Base-by-base conservation (phyloP, 2,113 vertebrate genomes). In the Gymnogyps californianus region DNA sequence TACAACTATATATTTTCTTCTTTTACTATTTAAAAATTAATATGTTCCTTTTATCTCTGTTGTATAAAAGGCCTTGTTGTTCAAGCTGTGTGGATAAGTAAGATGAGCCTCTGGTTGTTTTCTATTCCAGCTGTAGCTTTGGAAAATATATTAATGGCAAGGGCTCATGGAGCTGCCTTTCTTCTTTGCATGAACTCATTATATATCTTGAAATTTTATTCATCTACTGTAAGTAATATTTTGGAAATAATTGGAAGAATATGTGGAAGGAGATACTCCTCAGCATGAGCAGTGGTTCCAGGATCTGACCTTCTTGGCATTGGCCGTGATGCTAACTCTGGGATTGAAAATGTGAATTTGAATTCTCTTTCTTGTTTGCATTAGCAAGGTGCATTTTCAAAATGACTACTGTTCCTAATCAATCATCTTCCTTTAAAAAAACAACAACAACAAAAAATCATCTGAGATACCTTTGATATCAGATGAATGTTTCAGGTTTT, bases 1-100 rank as follows among this genome's bases (percentile, higher is more conserved):
- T 78, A 54, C 38, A 75, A 67, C 47, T 97, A 47, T 88, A 25
- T 92, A 67, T 97, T 94, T 93, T 97, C 42, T 83, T 97, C 71
- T 52, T 84, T 72, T 87, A n/a, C 75, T 93, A 42, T 96, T 97
- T 94, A 93, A 96, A 96, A 92, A 92, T 94, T 83, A 61, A 96
- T 93, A 64, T 91, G 42, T 83, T 93, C 61, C 38, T 83, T 95
- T 85, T 93, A 77, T 62, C 32, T 47, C 42, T 31, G 16, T 72
- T 75, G 19, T 47, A 49, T 85, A 84, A 93, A 87, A 83, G 46
- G 11, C 52, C 10, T 3, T 3, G 5, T 59, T 80, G 36, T 78
- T 90, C 58, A 92, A 61, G 52, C 57, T 82, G 21, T 58, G 20
- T 55, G 20, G 22, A 16, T 77, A 74, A 32, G 29, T 74, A 66